Conservation (phyloP, 2,113 vertebrate species). For the Meriones unguiculatus region DNA sequence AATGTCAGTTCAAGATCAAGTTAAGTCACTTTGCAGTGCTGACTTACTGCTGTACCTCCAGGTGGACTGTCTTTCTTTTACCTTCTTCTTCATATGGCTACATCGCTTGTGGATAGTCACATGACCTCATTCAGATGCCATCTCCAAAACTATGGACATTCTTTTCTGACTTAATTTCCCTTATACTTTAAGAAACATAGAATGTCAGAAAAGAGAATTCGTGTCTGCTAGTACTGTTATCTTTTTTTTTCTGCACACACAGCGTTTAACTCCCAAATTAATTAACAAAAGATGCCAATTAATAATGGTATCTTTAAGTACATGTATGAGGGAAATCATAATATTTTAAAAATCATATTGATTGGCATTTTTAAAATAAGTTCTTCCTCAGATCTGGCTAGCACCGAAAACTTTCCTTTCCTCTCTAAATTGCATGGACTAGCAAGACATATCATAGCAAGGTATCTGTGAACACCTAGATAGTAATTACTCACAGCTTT, state of each 20-base stretch:
- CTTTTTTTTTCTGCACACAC: not conserved
- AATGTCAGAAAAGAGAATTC: conserved; percentile 34
- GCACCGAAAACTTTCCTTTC: not conserved
- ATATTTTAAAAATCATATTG: conserved; percentile 11
- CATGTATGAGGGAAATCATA: not conserved
- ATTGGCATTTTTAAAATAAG: not conserved
- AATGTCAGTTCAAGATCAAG: conserved; percentile 68
- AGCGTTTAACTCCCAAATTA: conserved; percentile 20
- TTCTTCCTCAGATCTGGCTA: conserved; percentile 47
- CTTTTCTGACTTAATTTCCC: conserved; percentile 54
- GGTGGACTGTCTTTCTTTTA: conserved; percentile 36
- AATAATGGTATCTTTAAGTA: conserved; percentile 53
- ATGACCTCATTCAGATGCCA: not conserved
- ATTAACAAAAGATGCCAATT: conserved; percentile 39
- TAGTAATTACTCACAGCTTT: not conserved
- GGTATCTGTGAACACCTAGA: not conserved
- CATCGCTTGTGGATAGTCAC: not conserved
- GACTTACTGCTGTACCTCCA: not conserved
- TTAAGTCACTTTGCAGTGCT: conserved; percentile 61
- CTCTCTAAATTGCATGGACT: conserved; percentile 14
- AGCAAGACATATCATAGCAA: not conserved
- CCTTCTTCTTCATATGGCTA: conserved; percentile 29
- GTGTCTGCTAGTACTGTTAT: not conserved
- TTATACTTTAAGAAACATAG: conserved; percentile 39
- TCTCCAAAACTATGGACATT: conserved; percentile 54